Percentiles rank a stretch among this genome's conserved stretches.
These are phyloP conservation scores for Hucho hucho DNA, from an alignment of 2,113 vertebrate species.

Conservation along the genomic window DNA sequence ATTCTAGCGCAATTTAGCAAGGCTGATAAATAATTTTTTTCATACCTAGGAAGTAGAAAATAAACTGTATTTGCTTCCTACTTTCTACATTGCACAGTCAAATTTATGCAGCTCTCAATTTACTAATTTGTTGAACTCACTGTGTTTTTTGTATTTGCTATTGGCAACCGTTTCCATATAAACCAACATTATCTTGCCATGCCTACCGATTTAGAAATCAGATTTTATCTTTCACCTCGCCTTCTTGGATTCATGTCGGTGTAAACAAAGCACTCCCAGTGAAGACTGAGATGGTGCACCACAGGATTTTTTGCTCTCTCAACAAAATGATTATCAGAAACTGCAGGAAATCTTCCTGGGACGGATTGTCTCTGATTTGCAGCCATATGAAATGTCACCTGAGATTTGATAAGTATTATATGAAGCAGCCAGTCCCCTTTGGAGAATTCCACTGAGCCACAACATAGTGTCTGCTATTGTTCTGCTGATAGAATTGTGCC, in stretches of 20 bases:
- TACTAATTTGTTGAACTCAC: constrained; percentile 6
- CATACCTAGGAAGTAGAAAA: not conserved
- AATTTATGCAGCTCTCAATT: not conserved
- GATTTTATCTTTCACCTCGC: constrained; percentile 33
- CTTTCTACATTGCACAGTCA: not conserved
- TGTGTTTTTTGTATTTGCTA: too few relatives aligned
- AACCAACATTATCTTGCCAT: not conserved
- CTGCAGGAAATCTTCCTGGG: constrained; percentile 56
- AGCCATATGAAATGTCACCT: constrained; percentile 65
- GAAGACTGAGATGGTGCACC: too few relatives aligned
- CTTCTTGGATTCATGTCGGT: constrained; percentile 55
- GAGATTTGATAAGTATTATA: constrained; percentile 73
- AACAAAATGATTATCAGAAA: constrained; percentile 62
- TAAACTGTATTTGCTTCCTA: constrained; percentile 26
- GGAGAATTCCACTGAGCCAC: constrained; percentile 63
- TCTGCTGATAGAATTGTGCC: constrained; percentile 64
- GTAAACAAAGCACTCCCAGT: constrained; percentile 60
- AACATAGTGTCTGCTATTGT: constrained; percentile 66
- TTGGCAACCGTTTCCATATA: not conserved
- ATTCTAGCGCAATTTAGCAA: constrained; percentile 37
- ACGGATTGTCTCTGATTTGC: constrained; percentile 69
- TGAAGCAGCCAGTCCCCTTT: constrained; percentile 69
- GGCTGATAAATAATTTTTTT: not conserved
- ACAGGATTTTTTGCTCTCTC: constrained; percentile 56
- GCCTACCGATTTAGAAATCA: constrained; percentile 33